Evolutionary conservation across 1,140 invertebrate species (phyloP), one percentile per base, ranked within the genome.

Genomic region (Spodoptera frugiperda): DNA sequence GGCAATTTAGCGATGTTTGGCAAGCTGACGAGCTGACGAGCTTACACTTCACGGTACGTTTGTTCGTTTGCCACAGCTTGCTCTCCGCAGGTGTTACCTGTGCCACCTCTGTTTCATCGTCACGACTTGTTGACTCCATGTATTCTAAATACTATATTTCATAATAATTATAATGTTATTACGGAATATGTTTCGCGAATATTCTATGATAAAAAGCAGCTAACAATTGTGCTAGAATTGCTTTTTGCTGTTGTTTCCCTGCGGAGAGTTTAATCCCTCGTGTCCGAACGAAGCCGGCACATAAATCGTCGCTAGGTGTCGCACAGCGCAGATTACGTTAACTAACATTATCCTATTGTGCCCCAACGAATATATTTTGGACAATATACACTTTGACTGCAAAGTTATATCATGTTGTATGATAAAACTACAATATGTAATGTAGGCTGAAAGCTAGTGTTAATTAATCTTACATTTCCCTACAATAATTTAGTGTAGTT

Each of bases 331-430:
- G 68, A 71, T 71, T 71, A 71, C 68, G 51, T 11, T 39, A 71
- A 71, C 68, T 71, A 55, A 68, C 49, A 46, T 55, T 55, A 55
- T 55, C 68, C 68, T 55, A 55, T 71, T 71, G 48, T 71, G 30
- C n/a, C 21, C 17, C 17, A 21, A 55, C 49, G 51, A 49, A 33
- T 39, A 25, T 71, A 44, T 44, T 30, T 17, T 53, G 65, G 46
- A 33, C 63, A 51, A 61, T 61, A 61, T 61, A 61, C 57, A 61
- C 57, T 59, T 59, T 61, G 57, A 39, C n/a, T 25, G 12, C 3
- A 15, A 3, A 61, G 3, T 39, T 11, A 25, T 61, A 17, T 30
- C 25, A n/a, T 11, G 33, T 39, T 39, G 3, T 39, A 39, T 39
- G 33, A 39, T 39, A 39, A 39, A 39, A 39, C 33, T 39, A 9